These are phyloP conservation scores for Masticophis lateralis DNA, from an alignment of 2,797 vertebrate species.

Conservation along the genomic window DNA sequence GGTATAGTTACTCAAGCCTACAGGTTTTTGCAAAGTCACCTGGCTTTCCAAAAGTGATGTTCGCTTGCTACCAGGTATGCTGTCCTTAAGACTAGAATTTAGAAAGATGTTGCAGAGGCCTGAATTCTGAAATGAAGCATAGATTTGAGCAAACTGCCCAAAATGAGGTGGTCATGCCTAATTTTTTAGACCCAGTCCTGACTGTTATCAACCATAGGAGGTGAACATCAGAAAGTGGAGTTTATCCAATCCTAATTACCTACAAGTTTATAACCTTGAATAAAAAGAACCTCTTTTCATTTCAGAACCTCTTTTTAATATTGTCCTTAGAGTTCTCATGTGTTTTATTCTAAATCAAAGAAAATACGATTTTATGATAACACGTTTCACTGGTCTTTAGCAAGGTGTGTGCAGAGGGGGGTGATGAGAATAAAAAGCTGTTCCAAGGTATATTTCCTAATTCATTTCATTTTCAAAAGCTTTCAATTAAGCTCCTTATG, in stretches of 20 bases:
- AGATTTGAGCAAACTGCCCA: neutral
- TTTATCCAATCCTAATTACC: neutral
- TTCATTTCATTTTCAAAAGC: slow-evolving; percentile 35
- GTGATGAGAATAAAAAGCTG: slow-evolving; percentile 24
- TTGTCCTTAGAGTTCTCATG: slow-evolving; percentile 40
- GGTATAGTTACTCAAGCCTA: neutral
- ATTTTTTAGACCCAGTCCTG: neutral
- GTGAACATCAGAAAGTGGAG: neutral
- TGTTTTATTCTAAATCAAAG: slow-evolving; percentile 48
- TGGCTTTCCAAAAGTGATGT: neutral
- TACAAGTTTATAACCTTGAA: neutral
- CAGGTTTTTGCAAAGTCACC: neutral
- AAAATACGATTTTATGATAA: slow-evolving; percentile 58
- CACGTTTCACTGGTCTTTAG: slow-evolving; percentile 61
- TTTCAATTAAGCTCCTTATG: slow-evolving; percentile 58
- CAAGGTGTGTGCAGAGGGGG: neutral
- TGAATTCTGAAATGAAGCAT: neutral
- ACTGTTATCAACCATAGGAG: neutral
- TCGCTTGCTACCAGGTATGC: neutral
- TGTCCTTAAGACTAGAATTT: neutral
- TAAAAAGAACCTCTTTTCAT: neutral
- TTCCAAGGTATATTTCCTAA: slow-evolving; percentile 44
- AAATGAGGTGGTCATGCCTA: neutral
- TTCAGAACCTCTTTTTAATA: neutral
- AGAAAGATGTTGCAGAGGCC: neutral